Percentiles rank a stretch among this genome's conserved stretches.
phyloP scores from a whole-genome alignment of 30 jellyfish, hydroid and myxozoan genomes.

The Turritopsis rubra region DNA sequence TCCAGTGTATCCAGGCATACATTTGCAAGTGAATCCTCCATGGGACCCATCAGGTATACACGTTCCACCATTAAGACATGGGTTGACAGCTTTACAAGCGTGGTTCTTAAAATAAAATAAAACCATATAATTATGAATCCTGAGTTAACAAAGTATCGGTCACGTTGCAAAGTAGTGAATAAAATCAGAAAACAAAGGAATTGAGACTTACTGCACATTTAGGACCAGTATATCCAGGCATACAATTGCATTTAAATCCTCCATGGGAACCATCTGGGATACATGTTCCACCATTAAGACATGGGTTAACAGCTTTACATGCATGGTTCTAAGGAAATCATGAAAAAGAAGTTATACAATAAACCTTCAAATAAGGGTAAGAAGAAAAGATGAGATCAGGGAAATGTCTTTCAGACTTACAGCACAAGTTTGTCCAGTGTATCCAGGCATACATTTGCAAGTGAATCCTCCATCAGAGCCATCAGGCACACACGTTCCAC shows the following conservation, averaged over 20 bases:
- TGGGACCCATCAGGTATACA: not conserved
- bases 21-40: conserved; percentile 9
- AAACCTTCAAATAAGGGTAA: not conserved
- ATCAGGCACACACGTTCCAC: not conserved
- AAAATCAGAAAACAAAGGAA: not conserved
- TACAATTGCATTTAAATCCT: conserved; percentile 1
- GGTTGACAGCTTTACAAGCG: conserved; percentile 16
- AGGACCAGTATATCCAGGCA: conserved; percentile 21
- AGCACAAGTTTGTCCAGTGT: not conserved
- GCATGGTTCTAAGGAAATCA: conserved; percentile 10
- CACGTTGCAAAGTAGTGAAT: not conserved
- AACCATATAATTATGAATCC: not conserved
- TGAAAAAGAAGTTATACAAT: too few relatives aligned
- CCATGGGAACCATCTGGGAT: conserved; percentile 11
- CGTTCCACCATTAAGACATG: not conserved
- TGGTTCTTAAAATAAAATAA: not conserved
- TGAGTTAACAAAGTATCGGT: not conserved
- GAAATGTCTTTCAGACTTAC: not conserved
- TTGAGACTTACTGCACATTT: conserved; percentile 6
- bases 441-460: not conserved
- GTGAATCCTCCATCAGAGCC: not conserved
- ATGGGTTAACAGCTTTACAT: conserved; percentile 7
- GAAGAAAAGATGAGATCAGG: too few relatives aligned
- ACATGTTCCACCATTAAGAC: conserved; percentile 1
- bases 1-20: conserved; percentile 18